Percentiles rank a stretch among this genome's conserved stretches.
These are phyloP conservation scores for Nasua narica DNA, from an alignment of 2,797 vertebrate genomes.

Conservation along the genomic window DNA sequence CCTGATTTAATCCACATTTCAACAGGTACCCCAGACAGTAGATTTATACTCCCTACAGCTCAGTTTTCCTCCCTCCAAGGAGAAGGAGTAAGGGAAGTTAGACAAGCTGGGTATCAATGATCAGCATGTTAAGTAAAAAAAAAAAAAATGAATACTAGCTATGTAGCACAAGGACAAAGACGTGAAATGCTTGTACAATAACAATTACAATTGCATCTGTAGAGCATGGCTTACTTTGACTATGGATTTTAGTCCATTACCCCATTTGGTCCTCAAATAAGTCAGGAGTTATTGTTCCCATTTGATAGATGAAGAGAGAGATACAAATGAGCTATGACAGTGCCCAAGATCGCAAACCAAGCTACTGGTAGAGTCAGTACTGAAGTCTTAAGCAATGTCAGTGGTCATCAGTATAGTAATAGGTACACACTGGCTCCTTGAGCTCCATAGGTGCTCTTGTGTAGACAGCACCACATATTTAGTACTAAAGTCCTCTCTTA, in stretches of 20 bases:
- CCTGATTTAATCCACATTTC: neutral
- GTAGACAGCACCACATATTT: neutral
- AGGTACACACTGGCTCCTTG: neutral
- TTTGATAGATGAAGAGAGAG: slow-evolving; percentile 17
- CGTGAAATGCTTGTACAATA: neutral
- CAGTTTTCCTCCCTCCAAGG: slow-evolving; percentile 8
- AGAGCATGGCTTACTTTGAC: neutral
- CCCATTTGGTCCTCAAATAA: slow-evolving; percentile 21
- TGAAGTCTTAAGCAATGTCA: neutral
- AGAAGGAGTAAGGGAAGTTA: neutral
- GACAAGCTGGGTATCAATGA: neutral
- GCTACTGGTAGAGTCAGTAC: neutral
- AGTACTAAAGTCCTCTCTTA: neutral
- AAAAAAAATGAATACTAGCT: neutral
- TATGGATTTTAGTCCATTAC: neutral
- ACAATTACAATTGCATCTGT: neutral
- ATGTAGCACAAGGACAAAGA: slow-evolving; percentile 1
- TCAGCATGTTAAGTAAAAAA: neutral
- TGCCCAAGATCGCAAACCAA: neutral
- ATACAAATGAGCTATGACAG: neutral
- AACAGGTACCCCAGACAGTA: neutral
- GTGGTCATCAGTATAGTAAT: neutral
- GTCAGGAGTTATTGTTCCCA: neutral
- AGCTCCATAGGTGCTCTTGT: neutral
- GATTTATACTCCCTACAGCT: neutral